Conservation (phyloP, 2,113 vertebrate genomes). For the Pholis gunnellus region DNA sequence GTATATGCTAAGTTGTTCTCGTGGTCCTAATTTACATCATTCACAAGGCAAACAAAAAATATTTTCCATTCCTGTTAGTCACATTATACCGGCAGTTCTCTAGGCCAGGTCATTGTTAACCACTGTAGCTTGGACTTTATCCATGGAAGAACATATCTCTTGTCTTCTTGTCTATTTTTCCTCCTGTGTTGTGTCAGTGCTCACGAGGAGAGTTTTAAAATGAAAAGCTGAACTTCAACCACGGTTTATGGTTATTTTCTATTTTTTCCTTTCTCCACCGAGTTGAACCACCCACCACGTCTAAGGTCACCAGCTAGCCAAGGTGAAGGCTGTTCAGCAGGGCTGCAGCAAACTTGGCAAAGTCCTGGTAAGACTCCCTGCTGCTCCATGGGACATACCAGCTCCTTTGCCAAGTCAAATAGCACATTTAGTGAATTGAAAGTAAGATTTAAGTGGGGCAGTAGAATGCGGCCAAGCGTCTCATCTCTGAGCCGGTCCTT, state of each 20-base stretch:
- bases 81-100: constrained; percentile 54
- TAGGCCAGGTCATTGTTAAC: constrained; percentile 28
- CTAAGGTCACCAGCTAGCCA: constrained; percentile 92
- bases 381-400: constrained; percentile 92
- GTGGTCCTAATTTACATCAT: constrained; percentile 65
- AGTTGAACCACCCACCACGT: constrained; percentile 94
- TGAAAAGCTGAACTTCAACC: constrained; percentile 89
- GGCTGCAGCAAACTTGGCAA: constrained; percentile 92
- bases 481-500: constrained; percentile 90
- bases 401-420: constrained; percentile 97
- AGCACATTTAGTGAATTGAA: constrained; percentile 97
- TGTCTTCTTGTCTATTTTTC: constrained; percentile 25
- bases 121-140: constrained; percentile 12
- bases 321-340: constrained; percentile 90
- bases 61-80: constrained; percentile 70
- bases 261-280: constrained; percentile 73
- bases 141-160: background rate
- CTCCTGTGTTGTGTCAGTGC: constrained; percentile 63
- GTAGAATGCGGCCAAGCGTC: constrained; percentile 90
- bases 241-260: constrained; percentile 93
- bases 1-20: constrained; percentile 57
- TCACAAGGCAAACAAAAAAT: constrained; percentile 65
- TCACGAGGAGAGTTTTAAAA: constrained; percentile 87
- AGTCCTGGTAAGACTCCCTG: constrained; percentile 91
- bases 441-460: constrained; percentile 95